Base-by-base conservation (phyloP, 2,113 vertebrate species). In the Laterallus jamaicensis region DNA sequence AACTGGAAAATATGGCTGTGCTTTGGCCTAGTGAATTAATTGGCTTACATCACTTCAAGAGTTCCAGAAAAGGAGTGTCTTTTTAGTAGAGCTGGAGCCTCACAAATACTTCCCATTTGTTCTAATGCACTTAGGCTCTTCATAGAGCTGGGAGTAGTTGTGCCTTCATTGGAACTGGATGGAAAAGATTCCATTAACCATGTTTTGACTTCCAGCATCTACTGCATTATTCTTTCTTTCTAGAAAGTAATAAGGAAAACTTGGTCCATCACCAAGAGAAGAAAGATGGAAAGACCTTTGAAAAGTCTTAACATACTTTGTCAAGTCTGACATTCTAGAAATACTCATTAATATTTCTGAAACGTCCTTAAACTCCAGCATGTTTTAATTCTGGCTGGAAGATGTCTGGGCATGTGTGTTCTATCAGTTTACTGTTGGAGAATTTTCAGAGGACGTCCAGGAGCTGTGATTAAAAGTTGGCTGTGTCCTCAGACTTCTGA, bases 101-200 rank as follows among this genome's bases (percentile, higher is more conserved):
- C 86, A 67, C n/a, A 81, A 67, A 39, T 86, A 56, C 26, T 93
- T 88, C 2, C 5, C 11, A 3, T 74, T 49, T 75, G 4, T 80
- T 86, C 37, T 86, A 70, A 70, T 70, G 76, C 24, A 78, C 32
- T 78, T 39, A 67, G 67, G 26, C 78, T 83, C 24, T 92, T 88
- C 9, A 31, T 68, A 60, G 22, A 83, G 67, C 42, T 90, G 35
- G 25, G 78, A 76, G 54, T 83, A 75, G 4, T 91, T 86, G 73
- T 94, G 92, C 83, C 91, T 96, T 88, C 25, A 16, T 40, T 92
- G 70, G 40, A 95, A 76, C 39, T 71, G 40, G 49, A 50, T 78
- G 54, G 42, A 82, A 66, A 83, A 78, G 12, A 63, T 58, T n/a
- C 44, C 47, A n/a, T 79, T 69, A 85, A 31, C 82, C 12, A 54